These are phyloP conservation scores for Eutrigla gurnardus DNA, from an alignment of 2,797 vertebrate species.

Conservation along the genomic window DNA sequence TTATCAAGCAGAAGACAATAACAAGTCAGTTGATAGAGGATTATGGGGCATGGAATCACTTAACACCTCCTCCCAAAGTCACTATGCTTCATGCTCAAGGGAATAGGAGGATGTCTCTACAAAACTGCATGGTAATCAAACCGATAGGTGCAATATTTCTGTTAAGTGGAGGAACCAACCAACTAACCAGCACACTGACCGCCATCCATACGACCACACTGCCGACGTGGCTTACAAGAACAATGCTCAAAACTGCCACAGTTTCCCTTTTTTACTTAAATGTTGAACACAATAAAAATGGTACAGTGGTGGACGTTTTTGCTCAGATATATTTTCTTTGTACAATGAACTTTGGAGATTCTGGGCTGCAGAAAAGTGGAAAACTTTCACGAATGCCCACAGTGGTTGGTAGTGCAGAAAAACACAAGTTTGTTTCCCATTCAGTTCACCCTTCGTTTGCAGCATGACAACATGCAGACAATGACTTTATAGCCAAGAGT, in stretches of 20 bases:
- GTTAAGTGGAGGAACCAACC: not conserved
- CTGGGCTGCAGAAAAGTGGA: not conserved
- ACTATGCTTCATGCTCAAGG: not conserved
- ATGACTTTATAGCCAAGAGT: constrained; percentile 16
- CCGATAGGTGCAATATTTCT: not conserved
- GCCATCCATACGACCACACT: not conserved
- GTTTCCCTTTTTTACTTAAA: constrained; percentile 23
- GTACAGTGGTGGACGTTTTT: not conserved
- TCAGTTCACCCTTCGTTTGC: constrained; percentile 14
- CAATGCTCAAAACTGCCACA: not conserved
- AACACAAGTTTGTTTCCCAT: constrained; percentile 22
- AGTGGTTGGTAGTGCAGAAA: constrained; percentile 13
- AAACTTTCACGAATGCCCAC: constrained; percentile 2
- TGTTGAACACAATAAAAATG: constrained; percentile 16
- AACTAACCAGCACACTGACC: not conserved
- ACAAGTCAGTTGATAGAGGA: constrained; percentile 3
- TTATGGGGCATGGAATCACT: constrained; percentile 29
- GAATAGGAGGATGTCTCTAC: not conserved
- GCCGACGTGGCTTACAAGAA: not conserved
- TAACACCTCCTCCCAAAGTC: constrained; percentile 6
- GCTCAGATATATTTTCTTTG: constrained; percentile 15
- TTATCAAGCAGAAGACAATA: constrained; percentile 34
- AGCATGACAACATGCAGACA: constrained; percentile 19
- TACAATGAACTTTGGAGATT: constrained; percentile 5
- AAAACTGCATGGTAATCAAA: not conserved